These are phyloP conservation scores for Amaurobius ferox DNA, from an alignment of 2,888 invertebrate species.

Conservation along the genomic window DNA sequence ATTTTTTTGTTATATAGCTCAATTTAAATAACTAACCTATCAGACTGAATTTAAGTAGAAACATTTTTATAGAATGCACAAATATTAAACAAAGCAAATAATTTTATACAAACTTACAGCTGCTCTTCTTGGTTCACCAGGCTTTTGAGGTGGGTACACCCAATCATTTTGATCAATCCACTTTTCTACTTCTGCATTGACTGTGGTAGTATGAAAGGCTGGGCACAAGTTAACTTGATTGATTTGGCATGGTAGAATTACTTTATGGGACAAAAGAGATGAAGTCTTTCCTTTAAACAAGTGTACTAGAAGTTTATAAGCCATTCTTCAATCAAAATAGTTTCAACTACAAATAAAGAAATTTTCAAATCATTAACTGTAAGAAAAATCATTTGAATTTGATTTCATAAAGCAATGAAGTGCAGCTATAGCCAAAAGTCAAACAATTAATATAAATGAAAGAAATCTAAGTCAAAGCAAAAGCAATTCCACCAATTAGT, in stretches of 20 bases:
- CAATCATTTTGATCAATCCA: conserved; percentile 85
- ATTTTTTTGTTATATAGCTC: too few species aligned
- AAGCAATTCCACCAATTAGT: too few species aligned
- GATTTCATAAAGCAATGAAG: too few species aligned
- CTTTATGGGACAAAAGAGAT: background rate
- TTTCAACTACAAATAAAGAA: too few species aligned
- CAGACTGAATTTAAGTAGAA: background rate
- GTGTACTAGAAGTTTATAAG: background rate
- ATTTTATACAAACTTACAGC: conserved; percentile 92
- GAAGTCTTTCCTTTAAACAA: background rate
- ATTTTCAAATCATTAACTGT: too few species aligned
- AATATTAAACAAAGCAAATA: background rate
- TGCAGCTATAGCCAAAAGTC: too few species aligned
- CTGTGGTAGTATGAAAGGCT: conserved; percentile 31
- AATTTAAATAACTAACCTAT: too few species aligned
- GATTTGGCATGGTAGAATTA: background rate
- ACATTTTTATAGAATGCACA: background rate
- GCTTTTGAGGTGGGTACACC: conserved; percentile 87
- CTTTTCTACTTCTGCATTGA: conserved; percentile 24
- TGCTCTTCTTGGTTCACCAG: conserved; percentile 86
- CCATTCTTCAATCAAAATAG: background rate
- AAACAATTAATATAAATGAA: too few species aligned
- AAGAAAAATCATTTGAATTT: too few species aligned
- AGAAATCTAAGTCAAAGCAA: too few species aligned
- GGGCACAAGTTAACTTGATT: background rate